A percentile compares a stretch with the other conserved stretches of the same genome.
Conservation (phyloP, 2,888 invertebrate genomes). For the Cephus sareptanus region DNA sequence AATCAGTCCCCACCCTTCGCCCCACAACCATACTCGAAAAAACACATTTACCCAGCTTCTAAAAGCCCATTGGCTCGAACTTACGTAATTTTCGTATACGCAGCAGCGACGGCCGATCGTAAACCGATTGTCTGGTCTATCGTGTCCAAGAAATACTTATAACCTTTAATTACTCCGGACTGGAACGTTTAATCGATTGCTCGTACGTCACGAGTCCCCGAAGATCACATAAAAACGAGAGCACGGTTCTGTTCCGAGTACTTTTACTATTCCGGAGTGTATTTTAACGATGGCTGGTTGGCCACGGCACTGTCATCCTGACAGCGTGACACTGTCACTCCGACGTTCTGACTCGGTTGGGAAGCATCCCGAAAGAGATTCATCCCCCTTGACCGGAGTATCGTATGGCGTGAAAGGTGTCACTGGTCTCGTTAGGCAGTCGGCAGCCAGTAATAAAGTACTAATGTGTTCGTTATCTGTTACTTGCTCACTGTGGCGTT, state of each 20-base stretch:
- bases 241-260: background rate
- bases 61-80: background rate
- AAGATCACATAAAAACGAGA: slow-evolving; percentile 9
- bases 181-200: slow-evolving; percentile 15
- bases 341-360: background rate
- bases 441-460: slow-evolving; percentile 21
- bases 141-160: background rate
- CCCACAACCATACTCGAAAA: background rate
- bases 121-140: background rate
- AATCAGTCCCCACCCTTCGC: background rate
- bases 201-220: background rate
- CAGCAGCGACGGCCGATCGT: background rate
- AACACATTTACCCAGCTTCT: background rate
- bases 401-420: slow-evolving; percentile 10
- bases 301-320: background rate
- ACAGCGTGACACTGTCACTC: background rate
- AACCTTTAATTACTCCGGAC: background rate
- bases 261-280: background rate
- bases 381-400: background rate
- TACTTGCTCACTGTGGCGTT: background rate
- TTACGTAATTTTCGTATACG: background rate
- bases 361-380: background rate
- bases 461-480: slow-evolving; percentile 23
- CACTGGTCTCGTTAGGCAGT: slow-evolving; percentile 19
- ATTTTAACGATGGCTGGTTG: background rate